phyloP scores from a whole-genome alignment of 2,113 vertebrate genomes.

The Microcebus jonahi region DNA sequence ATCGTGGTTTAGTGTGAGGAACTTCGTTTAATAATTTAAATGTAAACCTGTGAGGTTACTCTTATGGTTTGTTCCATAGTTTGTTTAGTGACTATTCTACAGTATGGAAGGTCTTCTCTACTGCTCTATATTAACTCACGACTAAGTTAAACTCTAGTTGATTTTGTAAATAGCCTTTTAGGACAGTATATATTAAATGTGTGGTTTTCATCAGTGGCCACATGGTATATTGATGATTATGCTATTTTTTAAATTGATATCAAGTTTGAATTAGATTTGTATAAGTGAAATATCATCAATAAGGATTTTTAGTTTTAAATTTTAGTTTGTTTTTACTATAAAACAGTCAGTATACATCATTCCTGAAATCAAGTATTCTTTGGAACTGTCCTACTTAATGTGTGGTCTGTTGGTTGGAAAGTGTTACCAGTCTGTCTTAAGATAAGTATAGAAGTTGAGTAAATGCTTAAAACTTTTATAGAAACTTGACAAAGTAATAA shows the following conservation, averaged over 20 bases:
- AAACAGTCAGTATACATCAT: background rate
- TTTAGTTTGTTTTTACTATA: constrained; percentile 34
- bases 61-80: background rate
- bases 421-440: background rate
- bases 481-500: background rate
- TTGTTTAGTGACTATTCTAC: background rate
- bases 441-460: background rate
- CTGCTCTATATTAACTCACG: background rate
- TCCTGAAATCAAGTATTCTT: background rate
- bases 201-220: background rate
- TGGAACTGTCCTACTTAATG: background rate
- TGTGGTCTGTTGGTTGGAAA: background rate
- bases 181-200: background rate
- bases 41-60: background rate
- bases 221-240: background rate
- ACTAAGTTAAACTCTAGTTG: background rate
- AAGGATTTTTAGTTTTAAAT: constrained; percentile 30
- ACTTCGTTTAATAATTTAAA: constrained; percentile 4
- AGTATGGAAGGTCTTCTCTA: background rate
- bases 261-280: background rate
- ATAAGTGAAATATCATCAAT: background rate
- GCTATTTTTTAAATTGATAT: background rate
- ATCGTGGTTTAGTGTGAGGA: background rate
- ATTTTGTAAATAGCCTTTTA: constrained; percentile 10
- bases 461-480: constrained; percentile 8